Base-by-base conservation (phyloP, 2,888 invertebrate genomes). In the Epistrophe eligans region DNA sequence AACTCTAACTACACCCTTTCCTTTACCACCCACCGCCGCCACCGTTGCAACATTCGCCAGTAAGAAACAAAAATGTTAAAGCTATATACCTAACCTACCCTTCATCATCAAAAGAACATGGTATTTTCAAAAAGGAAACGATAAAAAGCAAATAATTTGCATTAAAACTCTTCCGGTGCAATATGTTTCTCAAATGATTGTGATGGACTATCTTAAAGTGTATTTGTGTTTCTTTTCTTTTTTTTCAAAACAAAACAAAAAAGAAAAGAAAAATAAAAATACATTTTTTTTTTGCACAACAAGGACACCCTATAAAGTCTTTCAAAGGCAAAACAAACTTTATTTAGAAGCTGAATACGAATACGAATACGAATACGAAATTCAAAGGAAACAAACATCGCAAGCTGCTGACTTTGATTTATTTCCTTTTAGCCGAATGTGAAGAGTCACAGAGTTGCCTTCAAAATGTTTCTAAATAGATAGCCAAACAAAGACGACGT, bases 361-460 rank as follows among this genome's bases (percentile, higher is more conserved):
- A 58, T 57, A n/a, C 72, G 13, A 55, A 70, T 55, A 45, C 40
- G 35, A 52, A 58, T 57, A n/a, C 72, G 45, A 40, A 40, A 45
- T 57, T 55, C 48, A 67, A 67, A 67, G 67, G 67, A 67, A 55
- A 38, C 38, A 50, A 70, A 55, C 55, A 17, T 67, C 1, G 48
- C 70, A 48, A 71, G 28, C 57, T 57, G 60, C 60, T 84, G 84
- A 81, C 84, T 81, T 84, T 84, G 84, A 84, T 84, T 84, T 84
- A 84, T 80, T 70, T 70, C n/a, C 55, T 55, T 70, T 55, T 70
- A 55, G 52, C 15, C 17, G 19, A 67, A 50, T 67, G 67, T 50
- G 48, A 67, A 55, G 40, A 55, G 55, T 55, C 70, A 67, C 50
- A 43, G 24, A 24, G 60, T 35, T 32, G 73, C 79, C 60, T 73